Evolutionary conservation across 1,140 invertebrate genomes (phyloP), one percentile per base, ranked within the genome.

Genomic region (Neodiprion fabricii): DNA sequence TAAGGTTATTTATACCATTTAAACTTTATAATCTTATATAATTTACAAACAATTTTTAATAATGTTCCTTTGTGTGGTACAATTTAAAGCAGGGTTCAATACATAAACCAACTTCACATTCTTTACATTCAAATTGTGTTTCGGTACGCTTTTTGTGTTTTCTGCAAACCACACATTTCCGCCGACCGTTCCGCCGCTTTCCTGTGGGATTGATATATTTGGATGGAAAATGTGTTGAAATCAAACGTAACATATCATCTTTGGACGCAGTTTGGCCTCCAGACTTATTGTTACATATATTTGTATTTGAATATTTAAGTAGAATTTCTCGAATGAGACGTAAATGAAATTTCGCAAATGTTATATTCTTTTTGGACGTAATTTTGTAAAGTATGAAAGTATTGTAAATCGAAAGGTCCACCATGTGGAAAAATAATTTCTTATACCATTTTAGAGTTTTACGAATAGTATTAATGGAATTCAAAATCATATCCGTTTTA

Each of bases 401-500:
- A 75, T 72, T 75, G 17, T 75, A 67, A 69, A 67, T 21, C 7
- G 61, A 61, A 72, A 78, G 70, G 72, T 78, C 72, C 14, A 76
- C 9, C 50, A 73, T 71, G 71, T 78, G 70, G 48, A 76, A 79
- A 61, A 75, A 78, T 23, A 71, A 21, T 75, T 77, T 73, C 69
- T 28, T 67, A 9, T 75, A 74, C 75, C 72, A 76, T 61, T 71
- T 76, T 28, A 53, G 21, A 47, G 67, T 73, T 68, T 78, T 78
- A 67, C 70, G 28, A 40, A 78, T 14, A 70, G 74, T 9, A 72
- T 74, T 72, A 48, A 71, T 28, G 48, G 72, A 67, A 47, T 49
- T 74, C 67, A 78, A 61, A 53, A 74, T 66, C 61, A 72, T 77
- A 68, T 77, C 77, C 5, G 73, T 71, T 23, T 75, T 72, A 50